Evolutionary conservation across 2,888 invertebrate species (phyloP).

Genomic region (Prenolepis imparis): DNA sequence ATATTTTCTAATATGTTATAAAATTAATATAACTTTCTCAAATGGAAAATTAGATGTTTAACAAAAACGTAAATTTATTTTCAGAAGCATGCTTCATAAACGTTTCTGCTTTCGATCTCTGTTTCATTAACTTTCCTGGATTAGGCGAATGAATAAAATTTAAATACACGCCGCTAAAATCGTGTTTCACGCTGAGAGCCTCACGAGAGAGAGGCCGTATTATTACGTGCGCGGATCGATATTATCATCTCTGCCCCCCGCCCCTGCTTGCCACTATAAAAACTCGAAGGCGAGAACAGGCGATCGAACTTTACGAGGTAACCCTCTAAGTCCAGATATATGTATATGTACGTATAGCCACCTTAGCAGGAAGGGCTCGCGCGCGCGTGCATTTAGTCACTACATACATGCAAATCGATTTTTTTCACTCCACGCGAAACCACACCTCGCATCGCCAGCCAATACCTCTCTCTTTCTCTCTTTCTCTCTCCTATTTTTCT

Average conservation of each 20-base stretch:
- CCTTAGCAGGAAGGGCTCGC: slow-evolving; percentile 56
- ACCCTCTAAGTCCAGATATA: slow-evolving; percentile 69
- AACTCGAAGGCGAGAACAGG: slow-evolving; percentile 46
- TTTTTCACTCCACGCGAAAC: slow-evolving; percentile 48
- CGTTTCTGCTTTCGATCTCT: background rate
- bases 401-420: slow-evolving; percentile 63
- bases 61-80: background rate
- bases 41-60: background rate
- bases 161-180: slow-evolving; percentile 44
- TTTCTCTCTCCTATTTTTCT: slow-evolving; percentile 13
- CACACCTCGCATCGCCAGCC: slow-evolving; percentile 58
- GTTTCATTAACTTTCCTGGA: slow-evolving; percentile 36
- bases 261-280: slow-evolving; percentile 16
- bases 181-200: slow-evolving; percentile 38
- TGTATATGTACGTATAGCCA: slow-evolving; percentile 41
- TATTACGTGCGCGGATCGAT: slow-evolving; percentile 46
- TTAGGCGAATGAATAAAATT: slow-evolving; percentile 50
- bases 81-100: slow-evolving; percentile 17
- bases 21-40: background rate
- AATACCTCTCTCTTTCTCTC: slow-evolving; percentile 61
- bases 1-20: background rate
- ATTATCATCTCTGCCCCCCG: slow-evolving; percentile 30
- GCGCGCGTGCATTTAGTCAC: slow-evolving; percentile 30
- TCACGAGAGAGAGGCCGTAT: slow-evolving; percentile 47
- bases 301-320: slow-evolving; percentile 69